A percentile compares a stretch with the other conserved stretches of the same genome.
Conservation (phyloP, 2,797 vertebrate species). For the Lithobates sylvaticus region DNA sequence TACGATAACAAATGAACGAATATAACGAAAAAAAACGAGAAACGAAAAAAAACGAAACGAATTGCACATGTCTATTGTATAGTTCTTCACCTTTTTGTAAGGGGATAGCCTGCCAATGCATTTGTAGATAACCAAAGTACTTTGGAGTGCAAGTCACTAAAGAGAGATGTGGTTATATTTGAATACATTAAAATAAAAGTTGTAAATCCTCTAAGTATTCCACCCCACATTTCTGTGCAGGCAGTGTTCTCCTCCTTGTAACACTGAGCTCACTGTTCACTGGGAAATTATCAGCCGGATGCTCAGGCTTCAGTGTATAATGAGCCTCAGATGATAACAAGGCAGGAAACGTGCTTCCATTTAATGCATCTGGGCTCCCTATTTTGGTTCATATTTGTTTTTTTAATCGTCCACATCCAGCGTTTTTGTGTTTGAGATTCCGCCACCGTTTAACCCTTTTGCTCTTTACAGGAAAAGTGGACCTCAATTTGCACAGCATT, state of each 20-base stretch:
- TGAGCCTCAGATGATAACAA: slow-evolving; percentile 55
- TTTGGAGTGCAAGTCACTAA: too few species aligned
- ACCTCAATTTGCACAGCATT: too few species aligned
- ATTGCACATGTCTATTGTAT: too few species aligned
- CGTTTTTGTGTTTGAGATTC: background rate
- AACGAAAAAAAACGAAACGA: too few species aligned
- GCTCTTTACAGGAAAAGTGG: background rate
- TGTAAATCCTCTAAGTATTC: background rate
- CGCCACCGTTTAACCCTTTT: background rate
- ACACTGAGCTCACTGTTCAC: slow-evolving; percentile 55
- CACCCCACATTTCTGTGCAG: slow-evolving; percentile 8
- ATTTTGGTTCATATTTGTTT: slow-evolving; percentile 46
- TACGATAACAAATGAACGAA: too few species aligned
- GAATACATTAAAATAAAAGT: background rate
- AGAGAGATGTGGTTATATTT: too few species aligned
- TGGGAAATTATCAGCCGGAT: slow-evolving; percentile 55
- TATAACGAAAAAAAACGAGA: too few species aligned
- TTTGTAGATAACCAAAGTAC: too few species aligned
- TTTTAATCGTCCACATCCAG: slow-evolving; percentile 29
- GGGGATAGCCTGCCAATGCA: too few species aligned
- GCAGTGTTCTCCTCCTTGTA: slow-evolving; percentile 25
- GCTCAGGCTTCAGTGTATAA: slow-evolving; percentile 32
- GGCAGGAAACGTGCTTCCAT: slow-evolving; percentile 51
- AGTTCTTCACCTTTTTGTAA: too few species aligned
- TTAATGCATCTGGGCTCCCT: slow-evolving; percentile 42